A percentile compares a stretch with the other conserved stretches of the same genome.
Conservation (phyloP, 30 jellyfish, hydroid and myxozoan species). For the Morbakka virulenta region DNA sequence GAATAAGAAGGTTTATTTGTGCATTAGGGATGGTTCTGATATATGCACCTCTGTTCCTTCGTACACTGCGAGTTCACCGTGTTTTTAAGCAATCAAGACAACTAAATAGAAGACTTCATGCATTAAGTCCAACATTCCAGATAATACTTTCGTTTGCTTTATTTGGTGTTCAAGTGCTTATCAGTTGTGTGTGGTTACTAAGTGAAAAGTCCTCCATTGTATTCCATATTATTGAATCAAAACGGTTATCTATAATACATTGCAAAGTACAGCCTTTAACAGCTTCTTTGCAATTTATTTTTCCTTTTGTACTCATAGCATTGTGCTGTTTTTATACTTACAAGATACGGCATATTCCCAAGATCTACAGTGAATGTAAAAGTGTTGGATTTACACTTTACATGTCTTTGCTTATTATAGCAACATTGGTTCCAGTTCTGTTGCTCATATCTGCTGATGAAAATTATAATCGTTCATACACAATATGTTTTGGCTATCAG, state of each 20-base stretch:
- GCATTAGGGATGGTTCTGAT: conserved; percentile 74
- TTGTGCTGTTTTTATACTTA: conserved; percentile 83
- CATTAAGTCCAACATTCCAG: conserved; percentile 85
- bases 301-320: conserved; percentile 85
- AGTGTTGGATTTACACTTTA: conserved; percentile 89
- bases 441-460: background rate
- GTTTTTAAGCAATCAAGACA: conserved; percentile 72
- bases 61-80: conserved; percentile 82
- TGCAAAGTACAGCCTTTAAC: conserved; percentile 66
- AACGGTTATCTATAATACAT: conserved; percentile 25
- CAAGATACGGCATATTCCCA: conserved; percentile 93
- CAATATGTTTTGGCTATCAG: background rate
- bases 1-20: conserved; percentile 59
- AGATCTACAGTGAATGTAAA: conserved; percentile 91
- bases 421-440: background rate
- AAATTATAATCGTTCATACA: background rate
- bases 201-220: conserved; percentile 27
- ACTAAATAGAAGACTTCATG: conserved; percentile 72
- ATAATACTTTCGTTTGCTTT: conserved; percentile 48
- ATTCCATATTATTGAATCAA: conserved; percentile 15
- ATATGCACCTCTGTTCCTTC: conserved; percentile 82
- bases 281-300: conserved; percentile 43
- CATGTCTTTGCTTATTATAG: conserved; percentile 32
- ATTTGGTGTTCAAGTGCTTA: conserved; percentile 63
- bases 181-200: conserved; percentile 74